These are phyloP conservation scores for Scaptomyza graminum DNA, from an alignment of 1,140 invertebrate species.

Conservation along the genomic window DNA sequence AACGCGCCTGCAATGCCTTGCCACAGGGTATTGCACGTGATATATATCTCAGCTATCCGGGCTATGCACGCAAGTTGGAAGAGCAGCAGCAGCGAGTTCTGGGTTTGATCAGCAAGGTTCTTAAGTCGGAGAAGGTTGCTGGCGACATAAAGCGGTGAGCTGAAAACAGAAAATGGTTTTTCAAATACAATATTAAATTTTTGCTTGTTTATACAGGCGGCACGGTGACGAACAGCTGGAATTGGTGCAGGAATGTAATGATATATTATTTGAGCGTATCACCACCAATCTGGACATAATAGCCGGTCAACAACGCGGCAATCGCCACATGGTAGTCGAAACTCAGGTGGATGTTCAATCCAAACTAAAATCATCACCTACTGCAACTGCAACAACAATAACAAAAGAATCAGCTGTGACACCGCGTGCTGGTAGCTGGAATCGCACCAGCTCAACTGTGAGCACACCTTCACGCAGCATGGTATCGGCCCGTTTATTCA, in stretches of 20 bases:
- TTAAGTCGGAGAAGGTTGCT: constrained; percentile 86
- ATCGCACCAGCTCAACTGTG: constrained; percentile 31
- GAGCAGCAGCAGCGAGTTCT: constrained; percentile 86
- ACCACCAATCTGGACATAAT: constrained; percentile 90
- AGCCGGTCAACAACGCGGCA: constrained; percentile 85
- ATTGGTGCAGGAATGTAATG: constrained; percentile 90
- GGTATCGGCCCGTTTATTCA: constrained; percentile 85
- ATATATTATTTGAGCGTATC: constrained; percentile 91
- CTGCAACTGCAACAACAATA: neutral
- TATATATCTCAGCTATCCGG: constrained; percentile 89
- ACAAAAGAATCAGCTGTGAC: constrained; percentile 12
- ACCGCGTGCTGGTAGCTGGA: constrained; percentile 81
- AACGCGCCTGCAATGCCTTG: constrained; percentile 88
- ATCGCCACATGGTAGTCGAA: constrained; percentile 85
- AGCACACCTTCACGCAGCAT: constrained; percentile 31
- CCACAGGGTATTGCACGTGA: constrained; percentile 88
- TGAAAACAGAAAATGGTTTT: neutral
- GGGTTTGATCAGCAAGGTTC: constrained; percentile 85
- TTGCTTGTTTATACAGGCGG: constrained; percentile 59
- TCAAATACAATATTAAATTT: neutral
- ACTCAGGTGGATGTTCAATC: constrained; percentile 84
- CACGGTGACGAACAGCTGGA: constrained; percentile 90
- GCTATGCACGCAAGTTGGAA: constrained; percentile 87
- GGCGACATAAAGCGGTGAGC: constrained; percentile 85
- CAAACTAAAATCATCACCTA: constrained; percentile 44